Base-by-base conservation (phyloP, 2,888 invertebrate species). In the Patella ulyssiponensis region DNA sequence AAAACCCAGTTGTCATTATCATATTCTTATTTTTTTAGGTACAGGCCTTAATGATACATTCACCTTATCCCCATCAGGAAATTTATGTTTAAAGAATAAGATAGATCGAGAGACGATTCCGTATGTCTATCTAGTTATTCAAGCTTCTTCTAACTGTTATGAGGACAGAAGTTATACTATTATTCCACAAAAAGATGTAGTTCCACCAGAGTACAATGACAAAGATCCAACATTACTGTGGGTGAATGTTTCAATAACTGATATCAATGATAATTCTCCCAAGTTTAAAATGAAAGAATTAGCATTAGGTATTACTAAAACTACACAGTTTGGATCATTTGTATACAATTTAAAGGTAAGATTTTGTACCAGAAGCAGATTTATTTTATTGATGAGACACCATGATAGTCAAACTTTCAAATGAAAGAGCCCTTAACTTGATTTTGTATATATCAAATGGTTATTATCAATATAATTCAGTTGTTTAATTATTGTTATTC, bases 291-390 rank as follows among this genome's bases (percentile, higher is more conserved):
- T 94, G 80, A 83, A 87, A 83, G 94, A 97, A 80, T 97, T 98
- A 89, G 98, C 98, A 0, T 97, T 98, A 0, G 98, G 98, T 1
- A 96, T 98, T 1, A 97, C 98, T 17, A 97, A 98, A 0, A 96
- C 96, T 82, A 96, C 97, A 0, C 96, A 96, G 90, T 98, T 97
- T 91, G 98, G 97, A 0, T 95, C 95, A 53, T 79, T 87, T 54
- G 89, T 91, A 17, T 79, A 87, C 7, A 86, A 88, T 69, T 81
- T 91, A 12, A 84, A 84, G 84, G 89, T 89, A 82, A 75, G 77
- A 73, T 17, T 53, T 76, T 5, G 11, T 14, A n/a, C 52, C 11
- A 44, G 44, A 44, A 44, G 44, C 44, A 44, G 27, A 23, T 71
- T 11, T 23, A 69, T 23, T 14, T 69, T 44, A 9, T 44, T 44